phyloP scores from a whole-genome alignment of 2,888 invertebrate genomes.

The Dryocosmus kuriphilus region DNA sequence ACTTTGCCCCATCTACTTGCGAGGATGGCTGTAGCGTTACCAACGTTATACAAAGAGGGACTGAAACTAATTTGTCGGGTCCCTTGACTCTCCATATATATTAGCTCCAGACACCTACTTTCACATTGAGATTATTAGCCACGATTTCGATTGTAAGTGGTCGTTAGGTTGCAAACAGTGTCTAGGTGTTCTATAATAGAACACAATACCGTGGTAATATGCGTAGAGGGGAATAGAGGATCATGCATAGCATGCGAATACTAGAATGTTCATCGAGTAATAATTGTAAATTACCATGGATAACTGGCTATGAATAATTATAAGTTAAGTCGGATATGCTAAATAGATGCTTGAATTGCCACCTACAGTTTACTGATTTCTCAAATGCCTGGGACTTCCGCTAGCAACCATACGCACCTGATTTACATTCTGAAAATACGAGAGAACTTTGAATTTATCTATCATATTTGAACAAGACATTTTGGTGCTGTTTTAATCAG shows the following conservation, averaged over 20 bases:
- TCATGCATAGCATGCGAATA: conserved; percentile 2
- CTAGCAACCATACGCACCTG: background rate
- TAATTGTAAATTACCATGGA: conserved; percentile 62
- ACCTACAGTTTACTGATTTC: conserved; percentile 57
- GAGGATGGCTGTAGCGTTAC: background rate
- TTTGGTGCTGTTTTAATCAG: background rate
- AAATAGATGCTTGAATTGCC: conserved; percentile 59
- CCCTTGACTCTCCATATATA: conserved; percentile 16
- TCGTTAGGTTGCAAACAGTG: conserved; percentile 15
- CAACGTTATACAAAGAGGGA: background rate
- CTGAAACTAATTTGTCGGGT: conserved; percentile 26
- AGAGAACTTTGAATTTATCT: conserved; percentile 19
- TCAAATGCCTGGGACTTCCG: conserved; percentile 38
- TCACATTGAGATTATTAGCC: conserved; percentile 29
- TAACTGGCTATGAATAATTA: conserved; percentile 66
- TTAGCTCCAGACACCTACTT: conserved; percentile 15
- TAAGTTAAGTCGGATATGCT: conserved; percentile 56
- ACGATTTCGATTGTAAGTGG: conserved; percentile 27
- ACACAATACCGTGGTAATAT: conserved; percentile 1
- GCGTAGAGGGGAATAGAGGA: background rate
- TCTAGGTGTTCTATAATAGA: background rate
- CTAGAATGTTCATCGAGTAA: conserved; percentile 54
- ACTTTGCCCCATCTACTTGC: background rate
- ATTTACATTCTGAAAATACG: conserved; percentile 15
- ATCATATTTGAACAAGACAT: background rate